Evolutionary conservation across 2,888 invertebrate genomes (phyloP).

Genomic region (Syrista parreyssii): DNA sequence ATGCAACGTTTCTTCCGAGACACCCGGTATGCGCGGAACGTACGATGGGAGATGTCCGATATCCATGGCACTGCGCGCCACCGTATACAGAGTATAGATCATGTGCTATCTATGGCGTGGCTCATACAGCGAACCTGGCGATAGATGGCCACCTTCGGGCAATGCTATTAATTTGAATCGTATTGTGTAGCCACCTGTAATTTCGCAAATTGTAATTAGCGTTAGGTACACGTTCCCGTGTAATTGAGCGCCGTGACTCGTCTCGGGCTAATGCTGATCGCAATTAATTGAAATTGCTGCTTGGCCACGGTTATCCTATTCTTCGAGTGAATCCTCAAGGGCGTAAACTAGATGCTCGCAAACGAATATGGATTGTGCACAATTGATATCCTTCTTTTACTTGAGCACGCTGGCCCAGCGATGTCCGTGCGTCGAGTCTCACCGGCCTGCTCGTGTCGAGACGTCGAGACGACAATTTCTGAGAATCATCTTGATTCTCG

Average conservation of each 20-base stretch:
- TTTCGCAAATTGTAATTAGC: neutral
- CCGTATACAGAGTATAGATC: neutral
- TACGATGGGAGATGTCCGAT: neutral
- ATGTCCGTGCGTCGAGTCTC: no score
- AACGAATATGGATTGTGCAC: neutral
- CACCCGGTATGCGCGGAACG: neutral
- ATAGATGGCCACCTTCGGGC: neutral
- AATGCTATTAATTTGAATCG: neutral
- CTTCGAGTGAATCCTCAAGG: neutral
- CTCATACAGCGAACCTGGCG: neutral
- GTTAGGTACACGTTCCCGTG: neutral
- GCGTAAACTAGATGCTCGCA: neutral
- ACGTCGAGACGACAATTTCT: neutral
- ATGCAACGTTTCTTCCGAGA: neutral
- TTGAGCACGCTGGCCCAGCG: no score
- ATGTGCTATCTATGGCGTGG: neutral
- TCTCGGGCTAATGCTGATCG: neutral
- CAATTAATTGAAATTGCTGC: neutral
- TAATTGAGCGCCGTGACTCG: neutral
- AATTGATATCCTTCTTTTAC: no score
- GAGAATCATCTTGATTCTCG: neutral
- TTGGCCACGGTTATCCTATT: neutral
- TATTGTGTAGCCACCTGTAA: neutral
- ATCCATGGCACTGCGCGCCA: neutral
- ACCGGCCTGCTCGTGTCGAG: neutral